phyloP scores from a whole-genome alignment of 2,113 vertebrate genomes.

The Peromyscus californicus region DNA sequence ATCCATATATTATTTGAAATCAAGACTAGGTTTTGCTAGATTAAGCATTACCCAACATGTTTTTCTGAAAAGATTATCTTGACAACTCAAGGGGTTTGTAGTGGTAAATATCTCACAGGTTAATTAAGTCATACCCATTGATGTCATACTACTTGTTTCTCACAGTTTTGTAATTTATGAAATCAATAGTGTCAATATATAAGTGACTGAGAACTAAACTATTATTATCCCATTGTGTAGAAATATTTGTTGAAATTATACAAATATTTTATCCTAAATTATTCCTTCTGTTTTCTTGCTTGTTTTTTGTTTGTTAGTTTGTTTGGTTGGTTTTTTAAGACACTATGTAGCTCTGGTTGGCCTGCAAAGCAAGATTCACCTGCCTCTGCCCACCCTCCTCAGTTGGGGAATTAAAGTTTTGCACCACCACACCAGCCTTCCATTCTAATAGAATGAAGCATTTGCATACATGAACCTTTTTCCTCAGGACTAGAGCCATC shows the following conservation, averaged over 20 bases:
- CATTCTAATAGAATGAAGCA: not conserved
- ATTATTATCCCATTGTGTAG: not conserved
- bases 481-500: not conserved
- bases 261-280: not conserved
- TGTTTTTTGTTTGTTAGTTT: not conserved
- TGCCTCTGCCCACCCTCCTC: not conserved
- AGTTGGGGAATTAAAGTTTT: not conserved
- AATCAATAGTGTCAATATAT: not conserved
- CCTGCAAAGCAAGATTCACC: not conserved
- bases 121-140: not conserved
- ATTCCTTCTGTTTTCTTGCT: not conserved
- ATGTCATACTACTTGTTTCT: not conserved
- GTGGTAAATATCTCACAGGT: not conserved
- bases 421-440: not conserved
- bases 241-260: not conserved
- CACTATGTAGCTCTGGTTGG: not conserved
- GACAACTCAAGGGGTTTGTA: not conserved
- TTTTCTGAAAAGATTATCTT: not conserved
- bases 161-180: not conserved
- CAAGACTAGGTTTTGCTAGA: not conserved
- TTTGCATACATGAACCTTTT: not conserved
- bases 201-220: not conserved
- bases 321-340: not conserved
- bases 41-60: not conserved
- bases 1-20: slow-evolving; percentile 14